Conservation (phyloP, 1,140 invertebrate species). For the Agrypnia vestita region DNA sequence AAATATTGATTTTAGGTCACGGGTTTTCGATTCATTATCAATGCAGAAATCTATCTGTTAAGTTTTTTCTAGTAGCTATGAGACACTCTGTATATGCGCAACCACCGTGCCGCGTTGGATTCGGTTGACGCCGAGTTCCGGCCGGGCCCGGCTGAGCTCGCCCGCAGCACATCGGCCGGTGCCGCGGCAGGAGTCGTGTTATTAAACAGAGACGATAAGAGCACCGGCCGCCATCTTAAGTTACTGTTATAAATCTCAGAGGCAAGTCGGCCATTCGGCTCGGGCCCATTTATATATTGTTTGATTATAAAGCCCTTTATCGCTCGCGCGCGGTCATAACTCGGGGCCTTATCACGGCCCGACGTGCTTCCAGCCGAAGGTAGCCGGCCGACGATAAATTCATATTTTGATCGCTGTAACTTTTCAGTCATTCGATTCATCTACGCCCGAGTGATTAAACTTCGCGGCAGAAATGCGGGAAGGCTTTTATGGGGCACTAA, state of each 20-base stretch:
- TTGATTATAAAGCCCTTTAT: conserved; percentile 54
- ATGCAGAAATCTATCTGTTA: no score
- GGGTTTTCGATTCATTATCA: no score
- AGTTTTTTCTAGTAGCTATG: no score
- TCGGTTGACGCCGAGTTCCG: no score
- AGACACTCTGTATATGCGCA: no score
- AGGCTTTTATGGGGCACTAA: conserved; percentile 32
- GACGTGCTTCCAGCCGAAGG: conserved; percentile 25
- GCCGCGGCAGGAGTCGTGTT: conserved; percentile 20
- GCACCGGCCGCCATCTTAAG: conserved; percentile 33
- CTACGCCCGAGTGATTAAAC: background rate
- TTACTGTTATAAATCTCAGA: conserved; percentile 46
- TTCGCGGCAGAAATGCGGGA: conserved; percentile 3
- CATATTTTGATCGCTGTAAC: conserved; percentile 36
- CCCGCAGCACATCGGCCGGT: no score
- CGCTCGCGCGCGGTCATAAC: conserved; percentile 38
- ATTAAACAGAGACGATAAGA: conserved; percentile 47
- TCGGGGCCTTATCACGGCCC: conserved; percentile 34
- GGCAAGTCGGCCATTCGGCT: conserved; percentile 28
- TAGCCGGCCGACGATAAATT: conserved; percentile 32
- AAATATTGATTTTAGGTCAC: no score
- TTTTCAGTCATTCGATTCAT: conserved; percentile 37
- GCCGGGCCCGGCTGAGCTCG: no score
- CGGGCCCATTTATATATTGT: conserved; percentile 52
- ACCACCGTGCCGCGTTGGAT: no score